These are phyloP conservation scores for Amphipoea lucens DNA, from an alignment of 2,888 invertebrate genomes.

Conservation along the genomic window DNA sequence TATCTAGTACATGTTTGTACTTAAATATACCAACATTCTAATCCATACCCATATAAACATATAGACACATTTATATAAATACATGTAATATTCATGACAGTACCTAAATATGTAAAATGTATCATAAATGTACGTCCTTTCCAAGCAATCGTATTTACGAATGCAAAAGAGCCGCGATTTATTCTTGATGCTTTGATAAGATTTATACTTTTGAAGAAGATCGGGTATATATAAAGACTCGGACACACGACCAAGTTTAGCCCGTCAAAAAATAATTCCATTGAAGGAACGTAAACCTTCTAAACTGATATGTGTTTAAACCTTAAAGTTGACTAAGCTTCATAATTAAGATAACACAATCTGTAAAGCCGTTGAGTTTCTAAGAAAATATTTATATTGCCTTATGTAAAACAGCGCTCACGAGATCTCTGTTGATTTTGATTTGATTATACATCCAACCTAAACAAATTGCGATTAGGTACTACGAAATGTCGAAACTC, in stretches of 20 bases:
- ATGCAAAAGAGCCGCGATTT: constrained; percentile 44
- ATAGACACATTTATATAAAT: constrained; percentile 1
- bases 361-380: constrained; percentile 35
- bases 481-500: constrained; percentile 2
- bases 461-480: constrained; percentile 12
- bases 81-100: constrained; percentile 7
- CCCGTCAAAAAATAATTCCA: neutral
- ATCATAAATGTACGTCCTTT: constrained; percentile 19
- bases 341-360: constrained; percentile 25
- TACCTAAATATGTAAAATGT: constrained; percentile 33
- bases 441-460: constrained; percentile 20
- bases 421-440: constrained; percentile 33
- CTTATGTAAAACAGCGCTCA: constrained; percentile 35
- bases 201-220: constrained; percentile 41
- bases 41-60: neutral
- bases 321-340: constrained; percentile 17
- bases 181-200: constrained; percentile 45
- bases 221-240: constrained; percentile 24
- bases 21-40: neutral
- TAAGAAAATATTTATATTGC: constrained; percentile 32
- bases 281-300: neutral
- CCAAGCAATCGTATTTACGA: constrained; percentile 32
- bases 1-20: neutral
- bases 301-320: neutral
- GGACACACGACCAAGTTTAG: neutral